Percentiles rank a stretch among this genome's conserved stretches.
phyloP scores from a whole-genome alignment of 2,113 vertebrate genomes.

The Mormoops blainvillei region DNA sequence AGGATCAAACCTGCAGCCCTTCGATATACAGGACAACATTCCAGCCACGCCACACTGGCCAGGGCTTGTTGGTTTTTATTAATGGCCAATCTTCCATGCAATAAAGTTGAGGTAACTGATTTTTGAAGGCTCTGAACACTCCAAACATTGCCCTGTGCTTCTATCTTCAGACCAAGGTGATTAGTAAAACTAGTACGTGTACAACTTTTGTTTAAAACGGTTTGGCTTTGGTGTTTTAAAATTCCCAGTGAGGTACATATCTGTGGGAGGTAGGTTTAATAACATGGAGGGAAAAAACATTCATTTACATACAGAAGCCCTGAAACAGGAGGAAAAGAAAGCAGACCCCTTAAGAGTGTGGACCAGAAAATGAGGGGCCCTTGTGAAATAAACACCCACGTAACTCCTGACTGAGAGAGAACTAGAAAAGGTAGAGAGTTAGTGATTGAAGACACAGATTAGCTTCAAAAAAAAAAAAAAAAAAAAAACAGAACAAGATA shows the following conservation, averaged over 20 bases:
- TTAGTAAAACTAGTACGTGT: not conserved
- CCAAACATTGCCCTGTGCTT: not conserved
- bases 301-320: not conserved
- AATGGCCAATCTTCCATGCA: not conserved
- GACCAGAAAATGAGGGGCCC: not conserved
- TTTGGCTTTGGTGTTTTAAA: not conserved
- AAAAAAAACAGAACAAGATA: not conserved
- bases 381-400: fast-evolving
- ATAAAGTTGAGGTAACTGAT: not conserved
- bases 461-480: not conserved
- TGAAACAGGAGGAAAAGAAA: not conserved
- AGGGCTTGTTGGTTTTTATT: not conserved
- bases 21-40: too few relatives aligned
- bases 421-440: not conserved
- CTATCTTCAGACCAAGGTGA: not conserved
- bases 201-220: not conserved
- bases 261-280: not conserved
- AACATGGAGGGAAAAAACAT: not conserved
- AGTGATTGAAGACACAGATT: not conserved
- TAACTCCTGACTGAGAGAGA: not conserved
- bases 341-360: not conserved
- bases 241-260: not conserved
- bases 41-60: too few relatives aligned
- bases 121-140: not conserved
- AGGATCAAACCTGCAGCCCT: too few relatives aligned